Evolutionary conservation across 1,140 invertebrate species (phyloP), one percentile per base, ranked within the genome.

Genomic region (Drosophila orena): DNA sequence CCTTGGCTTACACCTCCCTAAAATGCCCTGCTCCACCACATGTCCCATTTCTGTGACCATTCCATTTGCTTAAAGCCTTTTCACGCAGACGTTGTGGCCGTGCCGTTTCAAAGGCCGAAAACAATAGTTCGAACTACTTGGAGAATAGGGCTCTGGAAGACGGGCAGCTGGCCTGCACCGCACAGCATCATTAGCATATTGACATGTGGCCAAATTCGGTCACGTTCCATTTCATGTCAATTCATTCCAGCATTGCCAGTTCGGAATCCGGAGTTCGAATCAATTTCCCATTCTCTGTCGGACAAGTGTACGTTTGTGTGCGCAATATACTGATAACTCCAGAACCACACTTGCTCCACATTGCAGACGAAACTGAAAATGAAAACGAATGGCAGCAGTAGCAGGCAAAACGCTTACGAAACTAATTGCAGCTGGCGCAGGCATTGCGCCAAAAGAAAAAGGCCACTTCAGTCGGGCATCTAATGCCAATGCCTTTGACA

Each of bases 151-250:
- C 5, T 2, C 11, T 1, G 22, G 15, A 6, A 15, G 10, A 8
- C 4, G 14, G n/a, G 14, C 15, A 24, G 58, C 43, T 61, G 66
- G 46, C 53, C 53, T 57, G 60, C 43, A 46, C 35, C 35, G 30
- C 69, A 75, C 65, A 70, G 57, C 54, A 83, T 88, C 84, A 88
- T 88, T 88, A 89, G 84, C 84, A 89, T 88, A 89, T 88, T 88
- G 84, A 89, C 80, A 89, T 89, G 84, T 89, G 84, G 84, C 84
- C 80, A 77, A 84, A 89, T 80, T 89, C 73, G 84, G 85, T 89
- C 84, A 89, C 84, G 84, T 89, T 89, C 77, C 84, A 89, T 80
- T 89, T 89, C 79, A 89, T 89, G 84, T 89, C 84, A 70, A 88
- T 79, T 77, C 75, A 83, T 76, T 83, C 71, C 56, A 61, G 71